A percentile compares a stretch with the other conserved stretches of the same genome.
Evolutionary conservation across 1,140 invertebrate species (phyloP).

Genomic region (Solenopsis invicta): DNA sequence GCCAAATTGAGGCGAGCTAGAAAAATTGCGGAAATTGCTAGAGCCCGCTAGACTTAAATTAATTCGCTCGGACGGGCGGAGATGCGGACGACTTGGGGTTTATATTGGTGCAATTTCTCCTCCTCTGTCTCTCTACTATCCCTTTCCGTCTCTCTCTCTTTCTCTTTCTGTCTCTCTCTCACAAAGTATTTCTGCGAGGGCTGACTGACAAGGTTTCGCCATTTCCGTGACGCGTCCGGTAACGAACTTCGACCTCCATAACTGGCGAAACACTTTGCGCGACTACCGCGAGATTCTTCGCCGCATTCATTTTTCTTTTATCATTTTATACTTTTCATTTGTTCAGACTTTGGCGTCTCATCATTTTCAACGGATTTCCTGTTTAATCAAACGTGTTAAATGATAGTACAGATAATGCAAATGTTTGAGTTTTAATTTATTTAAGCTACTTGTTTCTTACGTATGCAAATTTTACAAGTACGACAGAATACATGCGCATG

Average conservation of each 20-base stretch:
- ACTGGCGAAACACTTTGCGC: slow-evolving; percentile 73
- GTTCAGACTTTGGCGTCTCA: slow-evolving; percentile 4
- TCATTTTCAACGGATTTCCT: slow-evolving; percentile 1
- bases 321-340: slow-evolving; percentile 70
- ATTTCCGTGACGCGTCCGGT: slow-evolving; percentile 77
- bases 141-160: not conserved
- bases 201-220: slow-evolving; percentile 77
- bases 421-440: slow-evolving; percentile 13
- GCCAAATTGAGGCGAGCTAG: slow-evolving; percentile 73
- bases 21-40: slow-evolving; percentile 83
- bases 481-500: not conserved
- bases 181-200: slow-evolving; percentile 71
- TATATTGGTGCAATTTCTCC: slow-evolving; percentile 72
- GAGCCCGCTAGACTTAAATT: slow-evolving; percentile 81
- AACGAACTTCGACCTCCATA: slow-evolving; percentile 77
- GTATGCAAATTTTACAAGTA: not conserved
- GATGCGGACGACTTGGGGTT: slow-evolving; percentile 71
- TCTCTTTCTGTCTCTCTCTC: not conserved
- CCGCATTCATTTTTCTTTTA: slow-evolving; percentile 55
- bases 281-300: slow-evolving; percentile 52
- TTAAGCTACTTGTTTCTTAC: not conserved
- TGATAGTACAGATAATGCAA: not conserved
- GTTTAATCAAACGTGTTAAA: not conserved
- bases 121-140: not conserved
- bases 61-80: slow-evolving; percentile 79